Evolutionary conservation across 2,888 invertebrate genomes (phyloP), one percentile per base, ranked within the genome.

Genomic region (Cheilosia vulpina): DNA sequence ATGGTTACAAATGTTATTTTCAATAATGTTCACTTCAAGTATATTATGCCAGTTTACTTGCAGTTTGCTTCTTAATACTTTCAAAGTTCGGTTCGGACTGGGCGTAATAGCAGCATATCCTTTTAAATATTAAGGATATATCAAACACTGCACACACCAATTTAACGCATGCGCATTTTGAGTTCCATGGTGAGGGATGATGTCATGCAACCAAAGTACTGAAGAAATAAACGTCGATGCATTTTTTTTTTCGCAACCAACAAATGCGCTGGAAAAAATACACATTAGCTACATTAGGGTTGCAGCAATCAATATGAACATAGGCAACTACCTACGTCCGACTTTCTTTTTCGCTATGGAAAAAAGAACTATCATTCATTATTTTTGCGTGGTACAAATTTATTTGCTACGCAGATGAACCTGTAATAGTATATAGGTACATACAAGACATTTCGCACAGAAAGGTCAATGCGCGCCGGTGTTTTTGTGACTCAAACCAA

Each of bases 71-170:
- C 91, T 90, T 90, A 88, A 89, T 90, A 89, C 90, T 90, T 91
- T 90, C 89, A 90, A 89, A 89, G 91, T 89, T 90, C 89, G 90
- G 89, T 91, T 89, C 89, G 91, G 90, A 91, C 91, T 91, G 91
- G 90, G 90, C 88, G 88, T 89, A 88, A 77, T 34, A 72, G 43
- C 88, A 69, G 88, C 81, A 88, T 90, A 89, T 91, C 91, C 91
- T 90, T 81, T 87, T 87, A 80, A 87, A 87, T 83, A 47, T 60
- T 58, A 88, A 91, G 91, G 91, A 87, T 75, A 69, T 63, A 41
- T 72, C 15, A 17, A 24, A 53, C 31, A 31, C 34, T 38, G 6
- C 24, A 91, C 89, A 88, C 88, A 89, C 88, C 87, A 90, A 90
- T 71, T 62, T 27, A 66, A 11, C 31, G 80, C 91, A 88, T 91